Percentiles rank a stretch among this genome's conserved stretches.
Evolutionary conservation across 2,113 vertebrate genomes (phyloP).

Genomic region (Gymnocephalus cernua): DNA sequence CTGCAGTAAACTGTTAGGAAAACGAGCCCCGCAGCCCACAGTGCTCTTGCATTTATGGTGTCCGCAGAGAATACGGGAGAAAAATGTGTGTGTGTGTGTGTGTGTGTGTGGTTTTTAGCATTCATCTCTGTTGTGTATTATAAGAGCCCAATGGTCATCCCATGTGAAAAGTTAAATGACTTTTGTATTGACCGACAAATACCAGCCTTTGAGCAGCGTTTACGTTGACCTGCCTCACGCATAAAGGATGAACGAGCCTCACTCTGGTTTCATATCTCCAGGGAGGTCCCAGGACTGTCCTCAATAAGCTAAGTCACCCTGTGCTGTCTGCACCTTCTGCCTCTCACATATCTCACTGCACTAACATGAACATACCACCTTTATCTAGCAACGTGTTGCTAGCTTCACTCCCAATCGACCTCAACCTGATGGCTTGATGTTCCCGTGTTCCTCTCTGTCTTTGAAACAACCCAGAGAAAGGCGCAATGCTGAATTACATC

Average conservation of each 20-base stretch:
- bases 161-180: conserved; percentile 54
- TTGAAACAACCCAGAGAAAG: conserved; percentile 55
- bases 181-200: conserved; percentile 7
- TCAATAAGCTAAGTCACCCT: conserved; percentile 58
- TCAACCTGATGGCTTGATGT: conserved; percentile 57
- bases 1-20: conserved; percentile 83
- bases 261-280: conserved; percentile 50
- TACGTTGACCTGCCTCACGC: conserved; percentile 43
- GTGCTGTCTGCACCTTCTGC: conserved; percentile 37
- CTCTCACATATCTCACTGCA: conserved; percentile 27
- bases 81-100: background rate
- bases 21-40: conserved; percentile 78
- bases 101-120: conserved; percentile 5
- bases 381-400: conserved; percentile 31
- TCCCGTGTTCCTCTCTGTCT: conserved; percentile 48
- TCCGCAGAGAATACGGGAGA: conserved; percentile 64
- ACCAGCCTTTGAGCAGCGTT: conserved; percentile 22
- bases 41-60: conserved; percentile 67
- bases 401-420: conserved; percentile 41
- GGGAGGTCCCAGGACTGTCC: conserved; percentile 46
- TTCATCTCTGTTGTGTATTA: conserved; percentile 42
- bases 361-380: conserved; percentile 32
- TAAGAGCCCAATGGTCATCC: background rate
- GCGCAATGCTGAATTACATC: conserved; percentile 47
- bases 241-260: conserved; percentile 46